These are phyloP conservation scores for Hydrozoanthus gracilis DNA, from an alignment of 92 coral and sea anemone genomes.

Conservation along the genomic window DNA sequence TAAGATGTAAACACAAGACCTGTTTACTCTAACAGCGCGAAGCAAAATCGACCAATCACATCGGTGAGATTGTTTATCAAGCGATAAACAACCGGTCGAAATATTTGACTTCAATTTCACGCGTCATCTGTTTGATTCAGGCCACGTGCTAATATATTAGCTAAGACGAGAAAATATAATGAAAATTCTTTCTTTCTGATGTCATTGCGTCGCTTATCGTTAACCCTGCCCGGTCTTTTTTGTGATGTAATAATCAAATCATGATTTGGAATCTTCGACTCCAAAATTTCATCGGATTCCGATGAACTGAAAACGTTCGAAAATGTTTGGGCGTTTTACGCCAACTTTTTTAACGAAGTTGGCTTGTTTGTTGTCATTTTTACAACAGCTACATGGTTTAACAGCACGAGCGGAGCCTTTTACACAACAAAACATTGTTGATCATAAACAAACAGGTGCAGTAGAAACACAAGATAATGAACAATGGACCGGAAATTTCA, in stretches of 20 bases:
- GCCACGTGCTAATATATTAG: conserved; percentile 75
- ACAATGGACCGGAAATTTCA: conserved; percentile 67
- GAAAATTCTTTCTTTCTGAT: conserved; percentile 77
- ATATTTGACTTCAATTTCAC: conserved; percentile 75
- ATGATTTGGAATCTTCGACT: conserved; percentile 78
- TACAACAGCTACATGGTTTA: conserved; percentile 48
- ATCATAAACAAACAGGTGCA: conserved; percentile 69
- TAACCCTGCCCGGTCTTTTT: conserved; percentile 60
- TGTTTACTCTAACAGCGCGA: conserved; percentile 41
- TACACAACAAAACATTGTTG: conserved; percentile 61
- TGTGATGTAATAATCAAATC: conserved; percentile 90
- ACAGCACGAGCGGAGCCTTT: conserved; percentile 78
- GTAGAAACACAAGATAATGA: conserved; percentile 50
- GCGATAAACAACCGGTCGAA: conserved; percentile 61
- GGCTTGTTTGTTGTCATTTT: conserved; percentile 53
- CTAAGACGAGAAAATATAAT: conserved; percentile 71
- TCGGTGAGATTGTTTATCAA: conserved; percentile 17
- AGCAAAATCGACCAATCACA: conserved; percentile 17
- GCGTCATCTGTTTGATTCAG: conserved; percentile 64
- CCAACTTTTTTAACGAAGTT: conserved; percentile 75
- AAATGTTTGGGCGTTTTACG: conserved; percentile 94
- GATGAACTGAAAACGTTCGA: conserved; percentile 84
- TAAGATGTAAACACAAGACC: conserved; percentile 20
- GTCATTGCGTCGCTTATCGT: conserved; percentile 64
- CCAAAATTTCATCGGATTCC: conserved; percentile 64